Base-by-base conservation (phyloP, 2,113 vertebrate genomes). In the Hydrolagus affinis region DNA sequence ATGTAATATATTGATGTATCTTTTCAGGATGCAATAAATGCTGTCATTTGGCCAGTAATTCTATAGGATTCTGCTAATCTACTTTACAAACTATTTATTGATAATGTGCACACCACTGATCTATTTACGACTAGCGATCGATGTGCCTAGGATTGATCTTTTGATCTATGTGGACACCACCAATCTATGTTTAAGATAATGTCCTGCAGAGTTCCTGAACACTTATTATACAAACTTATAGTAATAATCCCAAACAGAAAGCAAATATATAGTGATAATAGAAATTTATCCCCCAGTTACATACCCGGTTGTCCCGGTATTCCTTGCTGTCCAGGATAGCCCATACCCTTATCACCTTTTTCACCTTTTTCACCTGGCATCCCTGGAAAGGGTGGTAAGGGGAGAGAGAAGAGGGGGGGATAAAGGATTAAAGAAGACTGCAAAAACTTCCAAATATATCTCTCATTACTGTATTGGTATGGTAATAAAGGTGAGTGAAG, bases 291-390 rank as follows among this genome's bases (percentile, higher is more conserved):
- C 44, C 44, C 44, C 44, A 44, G 6, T 44, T 44, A 44, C 44
- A 3, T 90, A 97, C 97, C 97, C 94, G 94, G 94, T 71, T 92
- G 92, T 70, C 97, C 97, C 21, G 94, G 95, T 11, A 93, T 93
- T 0, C 97, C 97, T 87, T 92, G 95, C 19, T 95, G 92, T 86
- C 97, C 97, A 87, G 89, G 89, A 14, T 88, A 89, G 0, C 94
- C 94, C 85, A 93, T 88, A 88, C 97, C 97, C 92, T 93, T 93
- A 80, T 14, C 94, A 60, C 97, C 97, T 85, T 95, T 97, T 70
- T 92, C 95, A 0, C 97, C 97, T 1, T 91, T 93, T 85, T 92
- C 92, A 87, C 97, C 97, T 64, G 92, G 93, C 23, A 93, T 90
- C n/a, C 97, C 97, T 99, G 89, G 66, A 91, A 89, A 91, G 44